phyloP scores from a whole-genome alignment of 2,888 invertebrate species.

The Campaea margaritaria region DNA sequence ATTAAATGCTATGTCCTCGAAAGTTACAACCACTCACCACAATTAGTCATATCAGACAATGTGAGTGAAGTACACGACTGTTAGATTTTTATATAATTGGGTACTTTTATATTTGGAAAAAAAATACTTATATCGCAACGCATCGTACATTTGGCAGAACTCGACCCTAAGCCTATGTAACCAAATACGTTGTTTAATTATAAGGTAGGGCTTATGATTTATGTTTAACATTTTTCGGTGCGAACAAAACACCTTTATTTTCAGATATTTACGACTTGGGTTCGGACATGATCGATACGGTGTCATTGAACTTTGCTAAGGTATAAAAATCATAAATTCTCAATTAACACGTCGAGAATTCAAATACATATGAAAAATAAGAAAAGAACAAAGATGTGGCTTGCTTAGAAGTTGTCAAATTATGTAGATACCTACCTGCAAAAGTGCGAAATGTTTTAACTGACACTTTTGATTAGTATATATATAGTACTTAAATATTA shows the following conservation, averaged over 20 bases:
- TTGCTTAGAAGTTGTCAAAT: conserved; percentile 8
- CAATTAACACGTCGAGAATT: conserved; percentile 36
- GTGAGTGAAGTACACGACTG: not conserved
- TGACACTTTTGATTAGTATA: not conserved
- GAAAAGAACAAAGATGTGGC: conserved; percentile 19
- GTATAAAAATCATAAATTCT: conserved; percentile 34
- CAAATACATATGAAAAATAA: not conserved
- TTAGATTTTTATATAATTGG: too few species aligned
- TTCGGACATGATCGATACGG: conserved; percentile 33
- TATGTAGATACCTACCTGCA: not conserved
- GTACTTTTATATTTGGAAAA: not conserved
- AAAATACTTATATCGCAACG: not conserved
- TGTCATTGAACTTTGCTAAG: conserved; percentile 36
- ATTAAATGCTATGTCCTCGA: not conserved
- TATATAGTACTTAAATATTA: too few species aligned
- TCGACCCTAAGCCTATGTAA: not conserved
- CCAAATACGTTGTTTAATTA: conserved; percentile 20
- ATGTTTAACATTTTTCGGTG: conserved; percentile 29
- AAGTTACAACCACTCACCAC: too few species aligned
- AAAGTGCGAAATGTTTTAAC: not conserved
- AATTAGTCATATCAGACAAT: too few species aligned
- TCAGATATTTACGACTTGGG: conserved; percentile 33
- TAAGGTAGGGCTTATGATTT: conserved; percentile 31
- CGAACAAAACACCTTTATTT: conserved; percentile 34
- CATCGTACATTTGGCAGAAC: not conserved